A percentile compares a stretch with the other conserved stretches of the same genome.
These are phyloP conservation scores for Ceramica pisi DNA, from an alignment of 2,888 invertebrate genomes.

Conservation along the genomic window DNA sequence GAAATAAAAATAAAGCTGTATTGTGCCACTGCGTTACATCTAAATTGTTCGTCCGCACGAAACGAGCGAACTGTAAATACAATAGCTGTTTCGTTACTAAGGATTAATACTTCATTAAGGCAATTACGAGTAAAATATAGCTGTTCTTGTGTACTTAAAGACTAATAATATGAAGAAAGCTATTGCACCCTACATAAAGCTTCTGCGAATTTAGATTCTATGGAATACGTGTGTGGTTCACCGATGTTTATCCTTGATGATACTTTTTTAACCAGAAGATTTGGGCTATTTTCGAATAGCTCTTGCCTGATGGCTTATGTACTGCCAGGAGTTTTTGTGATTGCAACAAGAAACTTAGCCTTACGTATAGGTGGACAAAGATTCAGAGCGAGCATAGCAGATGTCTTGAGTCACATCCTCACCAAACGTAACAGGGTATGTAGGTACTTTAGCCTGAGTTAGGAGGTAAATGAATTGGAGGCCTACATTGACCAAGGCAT, in stretches of 20 bases:
- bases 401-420: too few species aligned
- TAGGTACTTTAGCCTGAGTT: too few species aligned
- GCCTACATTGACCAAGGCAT: too few species aligned
- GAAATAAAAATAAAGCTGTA: conserved; percentile 37
- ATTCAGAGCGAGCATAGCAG: too few species aligned
- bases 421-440: too few species aligned
- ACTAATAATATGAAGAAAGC: conserved; percentile 14
- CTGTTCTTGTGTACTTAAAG: neutral
- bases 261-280: neutral
- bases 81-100: conserved; percentile 43
- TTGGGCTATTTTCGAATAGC: neutral
- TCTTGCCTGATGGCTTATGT: too few species aligned
- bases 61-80: conserved; percentile 50
- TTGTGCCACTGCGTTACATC: conserved; percentile 36
- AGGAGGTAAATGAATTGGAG: too few species aligned
- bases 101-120: conserved; percentile 44
- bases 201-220: neutral
- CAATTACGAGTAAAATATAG: conserved; percentile 37
- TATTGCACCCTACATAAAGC: neutral
- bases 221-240: neutral
- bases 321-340: too few species aligned
- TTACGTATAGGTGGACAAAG: too few species aligned
- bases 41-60: conserved; percentile 46
- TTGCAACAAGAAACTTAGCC: too few species aligned
- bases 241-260: neutral